Base-by-base conservation (phyloP, 2,797 vertebrate genomes). In the Anas bahamensis region DNA sequence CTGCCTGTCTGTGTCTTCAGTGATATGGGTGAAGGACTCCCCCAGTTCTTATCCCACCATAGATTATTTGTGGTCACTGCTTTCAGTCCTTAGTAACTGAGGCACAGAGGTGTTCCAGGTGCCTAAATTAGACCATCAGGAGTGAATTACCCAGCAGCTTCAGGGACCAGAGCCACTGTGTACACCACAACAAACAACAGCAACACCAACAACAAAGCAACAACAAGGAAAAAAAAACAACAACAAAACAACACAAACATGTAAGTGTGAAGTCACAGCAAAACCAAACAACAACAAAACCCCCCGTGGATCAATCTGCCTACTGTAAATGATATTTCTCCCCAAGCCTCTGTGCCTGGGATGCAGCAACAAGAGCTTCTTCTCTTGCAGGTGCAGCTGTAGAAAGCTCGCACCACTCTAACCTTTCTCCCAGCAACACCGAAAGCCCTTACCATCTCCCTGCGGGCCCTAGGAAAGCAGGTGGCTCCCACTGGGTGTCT, bases 81-180 rank as follows among this genome's bases (percentile, higher is more conserved):
- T 37, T 29, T 39, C 35, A 16, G 35, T 22, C 68, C 35, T 24
- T 48, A 24, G 24, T 26, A 22, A 44, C 39, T 18, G 33, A 74
- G 53, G 53, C 5, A 4, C 57, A 56, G 48, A 63, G 21, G 17
- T 73, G 19, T n/a, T 83, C 17, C 16, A 21, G 22, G 29, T 84
- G 37, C 37, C 26, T 42, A n/a, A 60, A 28, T 71, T 28, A 68
- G 42, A 76, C 8, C 18, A 33, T 1, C 0, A 0, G 15, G 13
- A 85, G 28, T 29, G 83, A 83, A 74, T 44, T 61, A 72, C 24
- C 52, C 48, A 63, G 23, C 15, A 60, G 22, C 35, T 76, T 65
- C 26, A 88, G 37, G 39, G 26, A 63, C 13, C n/a, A 77, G n/a
- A 83, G 56, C 16, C 59, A 52, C 11, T 53, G 14, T 10, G 68